Percentiles rank a stretch among this genome's conserved stretches.
These are phyloP conservation scores for Malurus melanocephalus DNA, from an alignment of 2,113 vertebrate species.

Conservation along the genomic window DNA sequence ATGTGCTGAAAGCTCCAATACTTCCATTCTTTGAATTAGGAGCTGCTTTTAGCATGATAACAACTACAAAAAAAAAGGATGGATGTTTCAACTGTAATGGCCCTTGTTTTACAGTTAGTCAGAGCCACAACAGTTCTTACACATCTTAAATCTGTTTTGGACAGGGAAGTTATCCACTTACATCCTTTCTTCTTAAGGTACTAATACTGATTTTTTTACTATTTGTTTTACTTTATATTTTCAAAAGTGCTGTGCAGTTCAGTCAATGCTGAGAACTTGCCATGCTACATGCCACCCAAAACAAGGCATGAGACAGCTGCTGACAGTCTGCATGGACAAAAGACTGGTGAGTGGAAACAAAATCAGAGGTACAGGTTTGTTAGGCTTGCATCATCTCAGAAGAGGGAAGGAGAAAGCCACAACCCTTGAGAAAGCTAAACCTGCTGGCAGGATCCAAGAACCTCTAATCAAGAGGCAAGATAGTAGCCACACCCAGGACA, in stretches of 20 bases:
- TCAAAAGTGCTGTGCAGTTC: accelerated
- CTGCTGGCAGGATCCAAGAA: neutral
- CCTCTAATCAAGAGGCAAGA: neutral
- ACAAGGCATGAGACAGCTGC: neutral
- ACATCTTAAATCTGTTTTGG: neutral
- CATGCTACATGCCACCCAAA: neutral
- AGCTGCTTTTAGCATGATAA: neutral
- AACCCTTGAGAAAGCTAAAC: conserved; percentile 35
- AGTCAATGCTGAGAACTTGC: neutral
- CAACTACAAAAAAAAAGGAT: neutral
- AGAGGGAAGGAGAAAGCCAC: neutral
- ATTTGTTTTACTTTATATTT: neutral
- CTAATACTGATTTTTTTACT: neutral
- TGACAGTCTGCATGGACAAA: neutral
- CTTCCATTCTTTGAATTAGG: neutral
- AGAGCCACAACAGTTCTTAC: neutral
- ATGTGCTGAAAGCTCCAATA: neutral
- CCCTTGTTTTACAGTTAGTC: neutral
- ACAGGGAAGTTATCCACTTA: neutral
- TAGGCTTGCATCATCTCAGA: conserved; percentile 14
- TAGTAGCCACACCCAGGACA: neutral
- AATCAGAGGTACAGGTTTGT: conserved; percentile 5
- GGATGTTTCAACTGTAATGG: neutral
- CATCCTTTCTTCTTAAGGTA: neutral
- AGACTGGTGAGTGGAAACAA: neutral